Percentiles rank a stretch among this genome's conserved stretches.
phyloP scores from a whole-genome alignment of 92 coral and sea anemone genomes.

The Paragorgia papillata region DNA sequence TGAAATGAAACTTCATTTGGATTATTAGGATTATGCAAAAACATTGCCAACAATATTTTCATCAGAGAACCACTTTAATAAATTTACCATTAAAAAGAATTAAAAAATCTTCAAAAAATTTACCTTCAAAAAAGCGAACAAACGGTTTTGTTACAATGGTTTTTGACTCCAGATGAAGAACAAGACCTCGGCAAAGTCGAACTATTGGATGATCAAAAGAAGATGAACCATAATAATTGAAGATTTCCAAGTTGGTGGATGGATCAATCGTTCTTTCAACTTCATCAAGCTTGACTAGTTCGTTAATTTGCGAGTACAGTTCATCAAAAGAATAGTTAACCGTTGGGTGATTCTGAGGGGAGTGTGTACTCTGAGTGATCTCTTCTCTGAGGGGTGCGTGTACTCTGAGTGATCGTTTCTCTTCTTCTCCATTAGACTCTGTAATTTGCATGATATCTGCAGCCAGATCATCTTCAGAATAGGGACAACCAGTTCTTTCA shows the following conservation, averaged over 20 bases:
- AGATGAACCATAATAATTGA: not conserved
- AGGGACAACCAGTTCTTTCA: constrained; percentile 8
- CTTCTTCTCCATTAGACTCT: not conserved
- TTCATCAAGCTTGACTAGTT: not conserved
- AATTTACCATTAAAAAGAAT: too few relatives aligned
- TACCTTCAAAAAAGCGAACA: constrained; percentile 40
- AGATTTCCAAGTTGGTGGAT: constrained; percentile 13
- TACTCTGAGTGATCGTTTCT: not conserved
- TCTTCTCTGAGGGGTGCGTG: not conserved
- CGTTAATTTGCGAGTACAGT: not conserved
- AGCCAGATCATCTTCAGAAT: not conserved
- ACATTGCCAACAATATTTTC: too few relatives aligned
- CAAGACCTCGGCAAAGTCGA: constrained; percentile 18
- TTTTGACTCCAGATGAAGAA: constrained; percentile 23
- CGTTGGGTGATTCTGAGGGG: not conserved
- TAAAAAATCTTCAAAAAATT: too few relatives aligned
- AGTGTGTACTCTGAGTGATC: not conserved
- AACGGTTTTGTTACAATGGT: constrained; percentile 25
- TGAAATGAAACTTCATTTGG: too few relatives aligned
- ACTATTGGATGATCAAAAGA: not conserved
- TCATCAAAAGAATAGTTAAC: constrained; percentile 15
- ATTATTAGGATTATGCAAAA: too few relatives aligned
- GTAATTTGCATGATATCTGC: not conserved
- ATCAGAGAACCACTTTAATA: too few relatives aligned
- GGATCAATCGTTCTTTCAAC: constrained; percentile 7